Evolutionary conservation across 1,140 invertebrate genomes (phyloP), one percentile per base, ranked within the genome.

Genomic region (Drusus annulatus): DNA sequence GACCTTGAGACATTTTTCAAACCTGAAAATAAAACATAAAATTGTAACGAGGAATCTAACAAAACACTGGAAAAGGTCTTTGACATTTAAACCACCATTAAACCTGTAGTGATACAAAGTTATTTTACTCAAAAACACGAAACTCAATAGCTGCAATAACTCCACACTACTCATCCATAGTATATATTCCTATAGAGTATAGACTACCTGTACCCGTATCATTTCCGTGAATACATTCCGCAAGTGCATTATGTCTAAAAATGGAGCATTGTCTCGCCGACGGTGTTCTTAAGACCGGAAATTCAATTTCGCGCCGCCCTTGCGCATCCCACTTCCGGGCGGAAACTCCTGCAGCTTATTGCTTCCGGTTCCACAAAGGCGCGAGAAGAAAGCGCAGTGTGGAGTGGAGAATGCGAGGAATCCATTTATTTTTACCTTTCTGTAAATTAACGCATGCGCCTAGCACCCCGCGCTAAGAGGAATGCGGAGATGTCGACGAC

Each of bases 241-340:
- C 68, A 52, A 71, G 16, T 71, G 45, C 68, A 52, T 71, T 52
- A 71, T 52, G 17, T 52, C 21, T 25, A 13, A 25, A 71, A 71
- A 65, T 65, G 16, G 62, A 52, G 68, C 50, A 71, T 71, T 71
- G 68, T 71, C 19, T 50, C 45, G 19, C 10, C 17, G 45, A 71
- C 68, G 10, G 68, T 54, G 25, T 52, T 71, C 68, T 71, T 71
- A 71, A 21, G 21, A 71, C 68, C 68, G 68, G 68, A 71, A 71
- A 71, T 71, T 51, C 68, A 71, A 51, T 71, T 71, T 71, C 19
- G 45, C 19, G 45, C 68, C 19, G 17, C 0, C 16, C 68, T 52
- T 17, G 10, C 17, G 45, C 50, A 21, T 52, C 68, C 45, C 50
- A 25, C 68, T 71, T 71, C 68, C 68, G 68, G 68, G 17, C 19